Conservation (phyloP, 1,140 invertebrate genomes). For the Caerostris extrusa region DNA sequence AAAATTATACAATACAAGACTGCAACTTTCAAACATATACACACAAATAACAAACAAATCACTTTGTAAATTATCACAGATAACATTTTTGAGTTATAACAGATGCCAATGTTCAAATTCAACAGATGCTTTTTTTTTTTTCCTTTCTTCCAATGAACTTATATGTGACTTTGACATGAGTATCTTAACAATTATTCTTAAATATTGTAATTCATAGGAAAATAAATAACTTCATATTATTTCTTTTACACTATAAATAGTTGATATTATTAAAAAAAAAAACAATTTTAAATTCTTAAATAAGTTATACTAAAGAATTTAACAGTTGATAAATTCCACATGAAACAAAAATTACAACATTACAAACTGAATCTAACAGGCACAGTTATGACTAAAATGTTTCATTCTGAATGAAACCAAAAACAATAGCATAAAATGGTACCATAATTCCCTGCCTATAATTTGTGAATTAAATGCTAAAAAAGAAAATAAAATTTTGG, state of each 20-base stretch:
- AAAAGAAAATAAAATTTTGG: background rate
- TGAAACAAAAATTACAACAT: background rate
- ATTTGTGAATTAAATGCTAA: background rate
- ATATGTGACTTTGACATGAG: background rate
- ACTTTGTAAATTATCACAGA: constrained; percentile 61
- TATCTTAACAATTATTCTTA: background rate
- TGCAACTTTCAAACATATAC: background rate
- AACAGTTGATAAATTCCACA: background rate
- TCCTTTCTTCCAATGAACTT: background rate
- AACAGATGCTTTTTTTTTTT: background rate
- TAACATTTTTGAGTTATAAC: constrained; percentile 20
- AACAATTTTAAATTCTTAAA: background rate
- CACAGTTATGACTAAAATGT: background rate
- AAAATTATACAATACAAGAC: background rate
- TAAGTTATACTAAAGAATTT: too few species aligned
- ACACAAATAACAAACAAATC: background rate
- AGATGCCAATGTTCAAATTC: background rate
- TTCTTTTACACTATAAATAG: background rate
- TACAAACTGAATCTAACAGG: background rate
- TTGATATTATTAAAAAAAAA: background rate
- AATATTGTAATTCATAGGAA: background rate
- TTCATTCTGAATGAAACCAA: background rate
- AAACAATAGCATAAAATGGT: background rate
- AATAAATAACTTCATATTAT: background rate
- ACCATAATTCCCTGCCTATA: background rate